A percentile compares a stretch with the other conserved stretches of the same genome.
Conservation (phyloP, 2,888 invertebrate genomes). For the Capitulum mitella region DNA sequence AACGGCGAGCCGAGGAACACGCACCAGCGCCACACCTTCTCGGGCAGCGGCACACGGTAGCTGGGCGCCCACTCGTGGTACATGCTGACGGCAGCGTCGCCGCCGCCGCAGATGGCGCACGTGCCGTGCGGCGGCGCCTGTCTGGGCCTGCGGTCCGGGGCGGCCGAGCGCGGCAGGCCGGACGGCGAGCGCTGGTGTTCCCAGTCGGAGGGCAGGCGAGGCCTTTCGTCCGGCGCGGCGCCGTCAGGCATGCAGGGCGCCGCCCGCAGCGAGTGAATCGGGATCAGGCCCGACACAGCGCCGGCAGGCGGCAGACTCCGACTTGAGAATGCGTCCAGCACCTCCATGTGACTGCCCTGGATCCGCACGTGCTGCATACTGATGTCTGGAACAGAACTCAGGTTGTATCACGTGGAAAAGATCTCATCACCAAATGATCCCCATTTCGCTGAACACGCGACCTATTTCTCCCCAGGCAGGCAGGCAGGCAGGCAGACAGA, state of each 20-base stretch:
- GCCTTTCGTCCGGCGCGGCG: too few relatives aligned
- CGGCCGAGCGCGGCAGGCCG: too few relatives aligned
- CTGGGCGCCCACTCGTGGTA: background rate
- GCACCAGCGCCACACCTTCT: conserved; percentile 20
- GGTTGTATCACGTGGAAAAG: too few relatives aligned
- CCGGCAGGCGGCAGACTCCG: background rate
- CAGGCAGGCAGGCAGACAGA: background rate
- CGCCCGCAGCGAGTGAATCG: background rate
- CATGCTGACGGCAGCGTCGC: background rate
- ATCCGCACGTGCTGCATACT: background rate
- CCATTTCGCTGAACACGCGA: too few relatives aligned
- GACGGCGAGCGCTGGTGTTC: too few relatives aligned
- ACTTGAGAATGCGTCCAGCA: too few relatives aligned
- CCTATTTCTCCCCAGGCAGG: too few relatives aligned
- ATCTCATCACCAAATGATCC: too few relatives aligned
- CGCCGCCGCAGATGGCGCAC: conserved; percentile 15
- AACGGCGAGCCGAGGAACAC: conserved; percentile 19
- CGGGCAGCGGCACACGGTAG: background rate
- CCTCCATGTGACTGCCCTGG: conserved; percentile 3
- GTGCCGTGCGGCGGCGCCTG: too few relatives aligned
- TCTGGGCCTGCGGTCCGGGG: too few relatives aligned
- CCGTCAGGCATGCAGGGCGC: too few relatives aligned
- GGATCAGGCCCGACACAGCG: background rate
- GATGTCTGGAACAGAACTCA: background rate
- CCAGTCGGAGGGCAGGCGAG: too few relatives aligned